Evolutionary conservation across 2,888 invertebrate species (phyloP).

Genomic region (Xiphydria camelus): DNA sequence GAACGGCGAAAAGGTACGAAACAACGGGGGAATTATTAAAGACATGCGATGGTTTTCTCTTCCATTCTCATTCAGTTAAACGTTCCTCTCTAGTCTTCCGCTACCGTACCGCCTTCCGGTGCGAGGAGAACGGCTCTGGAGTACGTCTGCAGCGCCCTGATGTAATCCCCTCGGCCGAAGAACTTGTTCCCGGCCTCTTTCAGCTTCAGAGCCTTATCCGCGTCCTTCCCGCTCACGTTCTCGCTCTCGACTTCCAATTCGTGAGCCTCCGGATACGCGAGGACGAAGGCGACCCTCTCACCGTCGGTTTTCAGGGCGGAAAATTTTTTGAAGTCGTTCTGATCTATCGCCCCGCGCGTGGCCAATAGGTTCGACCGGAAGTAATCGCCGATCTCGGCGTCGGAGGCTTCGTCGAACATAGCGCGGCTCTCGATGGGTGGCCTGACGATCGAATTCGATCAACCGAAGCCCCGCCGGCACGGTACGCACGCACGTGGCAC

Average conservation of each 20-base stretch:
- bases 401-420: slow-evolving; percentile 19
- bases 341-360: slow-evolving; percentile 61
- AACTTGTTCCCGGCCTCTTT: slow-evolving; percentile 75
- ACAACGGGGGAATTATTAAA: slow-evolving; percentile 8
- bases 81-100: too few relatives aligned
- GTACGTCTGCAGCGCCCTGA: slow-evolving; percentile 71
- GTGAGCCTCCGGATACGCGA: slow-evolving; percentile 59
- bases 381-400: slow-evolving; percentile 40
- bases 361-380: slow-evolving; percentile 44
- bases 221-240: slow-evolving; percentile 61
- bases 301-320: slow-evolving; percentile 66
- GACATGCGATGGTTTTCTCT: slow-evolving; percentile 6
- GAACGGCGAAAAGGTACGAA: background rate
- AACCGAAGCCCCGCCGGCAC: too few relatives aligned
- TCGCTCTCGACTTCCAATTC: slow-evolving; percentile 60
- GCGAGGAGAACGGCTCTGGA: slow-evolving; percentile 71
- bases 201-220: slow-evolving; percentile 64
- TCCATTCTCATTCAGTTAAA: background rate
- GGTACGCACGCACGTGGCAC: too few relatives aligned
- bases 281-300: slow-evolving; percentile 68
- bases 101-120: slow-evolving; percentile 68
- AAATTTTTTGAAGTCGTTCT: slow-evolving; percentile 68
- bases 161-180: slow-evolving; percentile 73
- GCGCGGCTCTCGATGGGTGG: too few relatives aligned
- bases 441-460: too few relatives aligned